Evolutionary conservation across 1,140 invertebrate genomes (phyloP), one percentile per base, ranked within the genome.

Genomic region (Caerostris darwini): DNA sequence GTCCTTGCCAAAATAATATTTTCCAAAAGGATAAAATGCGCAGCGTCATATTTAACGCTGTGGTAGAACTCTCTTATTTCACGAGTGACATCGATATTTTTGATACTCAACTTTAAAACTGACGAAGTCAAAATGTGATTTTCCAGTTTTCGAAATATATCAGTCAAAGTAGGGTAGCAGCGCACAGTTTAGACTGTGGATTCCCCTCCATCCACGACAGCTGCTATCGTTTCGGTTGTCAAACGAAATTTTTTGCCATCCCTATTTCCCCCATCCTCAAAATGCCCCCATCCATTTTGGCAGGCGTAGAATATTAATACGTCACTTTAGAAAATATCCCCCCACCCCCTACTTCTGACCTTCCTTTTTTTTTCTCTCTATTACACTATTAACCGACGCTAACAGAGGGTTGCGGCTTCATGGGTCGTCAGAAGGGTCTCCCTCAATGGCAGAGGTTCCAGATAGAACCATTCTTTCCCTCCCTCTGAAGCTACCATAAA

Each of bases 271-370:
- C 85, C 86, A 6, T 69, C 67, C 34, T 50, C 5, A n/a, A 83
- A 83, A 86, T 67, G 34, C 83, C 91, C 91, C 92, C 83, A 17
- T 93, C 64, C 85, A 56, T 85, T 94, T 94, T 88, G 92, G 92
- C 92, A 94, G 92, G 86, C 67, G 54, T 67, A 89, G 85, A 94
- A 89, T 94, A 94, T 94, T 94, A 94, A 94, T 94, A 94, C 92
- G 92, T 94, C 92, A 94, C 92, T 94, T 94, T 88, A 61, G 67
- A 81, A 89, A 94, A 82, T 61, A 64, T n/a, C 56, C 90, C 19
- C 5, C 64, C 82, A 54, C 19, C 53, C 34, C 64, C 61, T 82
- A 17, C 71, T 19, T 71, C 82, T 53, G 58, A 53, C 82, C 50
- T 17, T 50, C 54, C n/a, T 50, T 19, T 34, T 54, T 54, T 14